A percentile compares a stretch with the other conserved stretches of the same genome.
These are phyloP conservation scores for Eupithecia insigniata DNA, from an alignment of 2,888 invertebrate species.

Conservation along the genomic window DNA sequence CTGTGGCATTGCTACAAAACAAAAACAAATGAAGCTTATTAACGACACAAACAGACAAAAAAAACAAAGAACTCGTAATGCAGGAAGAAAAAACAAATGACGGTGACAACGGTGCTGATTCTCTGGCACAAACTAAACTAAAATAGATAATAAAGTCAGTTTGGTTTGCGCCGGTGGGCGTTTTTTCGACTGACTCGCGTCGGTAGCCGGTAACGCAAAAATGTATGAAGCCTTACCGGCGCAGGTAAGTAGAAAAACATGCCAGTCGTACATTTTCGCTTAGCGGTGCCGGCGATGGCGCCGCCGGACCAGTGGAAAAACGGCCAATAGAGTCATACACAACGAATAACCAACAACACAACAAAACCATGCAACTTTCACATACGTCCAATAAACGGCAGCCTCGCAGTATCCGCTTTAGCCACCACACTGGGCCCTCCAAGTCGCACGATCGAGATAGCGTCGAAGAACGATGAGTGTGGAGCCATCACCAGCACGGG, in stretches of 20 bases:
- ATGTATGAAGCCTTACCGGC: not conserved
- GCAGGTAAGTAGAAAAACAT: not conserved
- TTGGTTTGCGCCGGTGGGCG: not conserved
- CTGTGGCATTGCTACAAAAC: not conserved
- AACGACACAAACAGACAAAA: not conserved
- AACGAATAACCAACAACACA: slow-evolving; percentile 19
- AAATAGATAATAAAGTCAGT: not conserved
- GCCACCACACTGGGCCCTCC: slow-evolving; percentile 96
- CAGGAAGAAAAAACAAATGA: not conserved
- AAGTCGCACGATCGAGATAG: slow-evolving; percentile 91
- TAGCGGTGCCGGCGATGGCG: not conserved
- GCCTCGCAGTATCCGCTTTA: slow-evolving; percentile 91
- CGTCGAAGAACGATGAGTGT: slow-evolving; percentile 96
- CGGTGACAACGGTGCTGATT: not conserved
- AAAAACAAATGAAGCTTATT: slow-evolving; percentile 1
- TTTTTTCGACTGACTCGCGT: not conserved
- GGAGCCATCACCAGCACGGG: slow-evolving; percentile 94
- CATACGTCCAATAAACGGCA: slow-evolving; percentile 97
- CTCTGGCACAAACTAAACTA: not conserved
- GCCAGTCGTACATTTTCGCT: not conserved
- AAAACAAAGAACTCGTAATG: no score
- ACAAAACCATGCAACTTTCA: slow-evolving; percentile 45
- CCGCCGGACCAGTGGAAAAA: not conserved
- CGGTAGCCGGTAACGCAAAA: not conserved
- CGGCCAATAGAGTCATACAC: not conserved